Conservation (phyloP, 2,797 vertebrate species). For the Hippocampus kuda region DNA sequence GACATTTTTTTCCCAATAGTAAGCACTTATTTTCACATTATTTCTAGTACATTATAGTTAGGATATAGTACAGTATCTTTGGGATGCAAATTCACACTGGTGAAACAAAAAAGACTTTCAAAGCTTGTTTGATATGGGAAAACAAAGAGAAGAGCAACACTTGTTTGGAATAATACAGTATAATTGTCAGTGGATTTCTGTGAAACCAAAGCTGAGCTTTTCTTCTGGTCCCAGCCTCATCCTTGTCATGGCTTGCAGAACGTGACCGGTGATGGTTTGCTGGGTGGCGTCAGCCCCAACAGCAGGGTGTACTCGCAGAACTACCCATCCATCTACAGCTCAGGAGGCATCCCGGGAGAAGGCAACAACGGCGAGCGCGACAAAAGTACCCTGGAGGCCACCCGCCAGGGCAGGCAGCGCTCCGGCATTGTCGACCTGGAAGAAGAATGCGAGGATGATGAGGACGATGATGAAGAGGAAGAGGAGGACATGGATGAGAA, state of each 20-base stretch:
- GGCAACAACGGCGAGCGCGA: constrained; percentile 53
- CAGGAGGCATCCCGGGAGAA: constrained; percentile 17
- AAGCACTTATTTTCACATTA: too few relatives aligned
- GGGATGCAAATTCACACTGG: too few relatives aligned
- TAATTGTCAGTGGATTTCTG: too few relatives aligned
- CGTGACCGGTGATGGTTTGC: constrained; percentile 45
- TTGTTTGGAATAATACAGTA: too few relatives aligned
- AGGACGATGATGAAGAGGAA: constrained; percentile 56
- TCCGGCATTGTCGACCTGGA: constrained; percentile 56
- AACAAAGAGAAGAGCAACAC: too few relatives aligned
- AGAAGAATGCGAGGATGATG: constrained; percentile 68
- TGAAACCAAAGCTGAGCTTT: too few relatives aligned
- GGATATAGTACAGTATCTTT: too few relatives aligned
- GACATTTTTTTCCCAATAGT: too few relatives aligned
- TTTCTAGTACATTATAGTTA: too few relatives aligned
- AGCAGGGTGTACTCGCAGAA: constrained; percentile 70
- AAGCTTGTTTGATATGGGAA: too few relatives aligned
- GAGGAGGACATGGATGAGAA: constrained; percentile 66
- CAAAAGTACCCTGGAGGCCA: constrained; percentile 37
- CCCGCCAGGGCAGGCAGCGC: constrained; percentile 40
- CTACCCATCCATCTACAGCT: constrained; percentile 76
- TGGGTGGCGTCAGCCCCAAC: constrained; percentile 54
- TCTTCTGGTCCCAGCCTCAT: not conserved
- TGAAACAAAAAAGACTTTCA: too few relatives aligned
- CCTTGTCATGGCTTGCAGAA: constrained; percentile 35